Evolutionary conservation across 1,140 invertebrate genomes (phyloP).

Genomic region (Hycleus phaleratus): DNA sequence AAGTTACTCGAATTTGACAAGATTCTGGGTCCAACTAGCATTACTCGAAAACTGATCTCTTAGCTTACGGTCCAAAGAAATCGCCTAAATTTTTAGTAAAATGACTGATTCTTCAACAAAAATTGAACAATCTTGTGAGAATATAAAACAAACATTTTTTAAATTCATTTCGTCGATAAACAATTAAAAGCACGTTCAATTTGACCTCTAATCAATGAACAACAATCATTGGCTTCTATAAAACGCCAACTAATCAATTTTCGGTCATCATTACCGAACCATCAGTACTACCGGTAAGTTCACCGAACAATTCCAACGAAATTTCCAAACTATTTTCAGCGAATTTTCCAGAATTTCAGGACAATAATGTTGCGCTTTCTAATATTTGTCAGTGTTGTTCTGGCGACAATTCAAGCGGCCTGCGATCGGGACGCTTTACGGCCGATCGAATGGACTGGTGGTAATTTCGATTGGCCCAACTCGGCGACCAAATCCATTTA

Average conservation of each 20-base stretch:
- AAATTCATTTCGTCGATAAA: no score
- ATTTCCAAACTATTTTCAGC: not conserved
- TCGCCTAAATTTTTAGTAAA: no score
- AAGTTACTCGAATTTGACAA: no score
- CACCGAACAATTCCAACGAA: not conserved
- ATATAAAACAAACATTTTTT: no score
- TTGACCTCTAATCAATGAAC: not conserved
- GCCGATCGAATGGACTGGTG: constrained; percentile 31
- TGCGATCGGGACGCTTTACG: constrained; percentile 18
- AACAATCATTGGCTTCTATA: not conserved
- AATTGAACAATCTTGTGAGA: no score
- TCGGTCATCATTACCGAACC: not conserved
- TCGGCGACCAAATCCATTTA: constrained; percentile 46
- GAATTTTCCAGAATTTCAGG: constrained; percentile 8
- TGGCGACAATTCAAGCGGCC: constrained; percentile 6
- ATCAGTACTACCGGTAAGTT: no score
- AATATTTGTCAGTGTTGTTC: constrained; percentile 4
- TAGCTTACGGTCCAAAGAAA: no score
- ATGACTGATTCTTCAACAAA: no score
- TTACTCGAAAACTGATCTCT: no score
- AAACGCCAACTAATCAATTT: not conserved
- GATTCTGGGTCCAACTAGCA: no score
- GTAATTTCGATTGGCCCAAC: constrained; percentile 48
- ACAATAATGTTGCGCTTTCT: no score
- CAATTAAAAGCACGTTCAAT: not conserved